Evolutionary conservation across 2,797 vertebrate genomes (phyloP).

Genomic region (Bovichtus diacanthus): DNA sequence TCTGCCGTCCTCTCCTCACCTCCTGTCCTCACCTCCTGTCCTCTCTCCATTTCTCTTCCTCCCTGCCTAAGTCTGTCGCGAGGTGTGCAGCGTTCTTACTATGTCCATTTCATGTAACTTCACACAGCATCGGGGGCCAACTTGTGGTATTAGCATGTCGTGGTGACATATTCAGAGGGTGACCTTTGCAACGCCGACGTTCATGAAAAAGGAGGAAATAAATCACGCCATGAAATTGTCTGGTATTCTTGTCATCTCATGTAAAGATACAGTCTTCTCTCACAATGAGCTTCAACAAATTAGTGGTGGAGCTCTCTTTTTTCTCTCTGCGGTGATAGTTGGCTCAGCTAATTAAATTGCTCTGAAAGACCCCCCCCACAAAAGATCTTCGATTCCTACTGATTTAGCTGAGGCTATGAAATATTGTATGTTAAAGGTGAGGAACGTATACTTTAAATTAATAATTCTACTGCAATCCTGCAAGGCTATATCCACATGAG

Average conservation of each 20-base stretch:
- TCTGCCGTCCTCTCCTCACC: conserved; percentile 37
- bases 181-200: conserved; percentile 69
- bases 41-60: conserved; percentile 44
- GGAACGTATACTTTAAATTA: conserved; percentile 71
- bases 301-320: conserved; percentile 16
- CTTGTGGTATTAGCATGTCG: conserved; percentile 56
- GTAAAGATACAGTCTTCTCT: conserved; percentile 36
- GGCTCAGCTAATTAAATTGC: conserved; percentile 71
- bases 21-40: conserved; percentile 25
- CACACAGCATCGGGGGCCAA: conserved; percentile 19
- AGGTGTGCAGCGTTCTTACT: conserved; percentile 31
- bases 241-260: conserved; percentile 27
- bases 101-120: conserved; percentile 25
- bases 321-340: conserved; percentile 42
- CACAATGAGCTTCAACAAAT: conserved; percentile 38
- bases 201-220: conserved; percentile 60
- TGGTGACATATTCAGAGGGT: conserved; percentile 45
- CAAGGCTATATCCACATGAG: conserved; percentile 57
- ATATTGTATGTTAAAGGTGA: conserved; percentile 67
- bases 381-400: conserved; percentile 52
- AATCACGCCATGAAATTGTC: conserved; percentile 51
- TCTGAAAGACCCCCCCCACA: conserved; percentile 50
- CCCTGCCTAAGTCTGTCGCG: conserved; percentile 21
- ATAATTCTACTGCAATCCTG: conserved; percentile 49
- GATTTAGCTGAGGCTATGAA: conserved; percentile 49